A percentile compares a stretch with the other conserved stretches of the same genome.
Conservation (phyloP, 2,797 vertebrate genomes). For the Crocodylus rhombifer region DNA sequence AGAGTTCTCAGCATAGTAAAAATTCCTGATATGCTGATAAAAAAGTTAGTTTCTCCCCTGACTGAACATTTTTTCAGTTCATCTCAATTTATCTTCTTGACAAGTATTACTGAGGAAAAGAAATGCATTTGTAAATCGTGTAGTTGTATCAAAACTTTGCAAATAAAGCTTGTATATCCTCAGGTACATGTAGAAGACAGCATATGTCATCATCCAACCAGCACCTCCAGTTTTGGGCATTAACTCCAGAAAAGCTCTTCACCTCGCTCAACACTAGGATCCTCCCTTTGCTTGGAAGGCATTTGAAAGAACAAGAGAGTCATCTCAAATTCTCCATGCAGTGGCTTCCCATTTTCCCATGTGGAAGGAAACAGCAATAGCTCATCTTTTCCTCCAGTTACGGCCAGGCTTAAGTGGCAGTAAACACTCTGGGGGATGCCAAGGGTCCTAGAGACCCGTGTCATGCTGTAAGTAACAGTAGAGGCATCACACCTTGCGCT, state of each 20-base stretch:
- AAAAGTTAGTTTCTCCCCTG: background rate
- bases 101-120: background rate
- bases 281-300: background rate
- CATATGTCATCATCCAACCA: background rate
- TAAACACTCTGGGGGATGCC: background rate
- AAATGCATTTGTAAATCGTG: background rate
- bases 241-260: background rate
- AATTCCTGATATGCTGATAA: accelerated
- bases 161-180: background rate
- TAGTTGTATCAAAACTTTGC: no score
- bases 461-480: no score
- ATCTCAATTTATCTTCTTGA: background rate
- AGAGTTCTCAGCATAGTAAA: background rate
- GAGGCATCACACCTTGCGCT: no score
- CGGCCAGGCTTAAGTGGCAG: background rate
- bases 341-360: background rate
- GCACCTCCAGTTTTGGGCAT: background rate
- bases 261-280: accelerated
- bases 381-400: background rate
- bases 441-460: no score
- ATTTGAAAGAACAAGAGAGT: background rate
- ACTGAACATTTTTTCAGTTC: background rate
- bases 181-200: background rate
- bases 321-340: accelerated
- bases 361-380: background rate